Base-by-base conservation (phyloP, 1,140 invertebrate genomes). In the Sinonovacula constricta region DNA sequence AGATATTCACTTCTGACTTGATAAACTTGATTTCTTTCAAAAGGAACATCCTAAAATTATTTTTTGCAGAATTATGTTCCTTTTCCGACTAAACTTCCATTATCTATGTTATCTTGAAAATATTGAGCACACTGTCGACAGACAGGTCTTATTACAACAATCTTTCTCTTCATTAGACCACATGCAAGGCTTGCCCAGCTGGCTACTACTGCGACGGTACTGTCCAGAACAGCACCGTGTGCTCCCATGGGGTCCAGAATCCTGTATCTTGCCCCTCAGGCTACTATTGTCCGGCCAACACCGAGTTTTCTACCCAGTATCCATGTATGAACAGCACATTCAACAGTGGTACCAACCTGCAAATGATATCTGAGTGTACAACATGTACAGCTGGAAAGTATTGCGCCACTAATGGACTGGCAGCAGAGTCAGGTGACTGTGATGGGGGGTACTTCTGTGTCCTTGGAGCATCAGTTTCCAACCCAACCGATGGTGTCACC, bases 151-250 rank as follows among this genome's bases (percentile, higher is more conserved):
- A n/a, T n/a, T n/a, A n/a, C n/a, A n/a, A n/a, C n/a, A n/a, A n/a
- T 78, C 22, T 68, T 57, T 59, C 39, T 45, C 39, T 45, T 7
- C 39, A n/a, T 18, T 18, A 90, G 88, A 59, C 71, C 26, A 51
- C 68, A 24, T 90, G 88, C 65, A 89, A 89, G 51, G 71, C 51
- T 10, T 90, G 88, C 63, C 83, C 84, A 34, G 81, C 79, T 39
- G 85, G 86, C 0, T 89, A 85, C 71, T 90, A 82, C 74, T 90
- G 89, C 79, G 89, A 90, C 80, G 85, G 84, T 26, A 88, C 87
- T 0, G 74, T 88, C 4, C 87, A 89, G 79, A 90, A 88, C 60
- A 69, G 82, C 63, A 85, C 86, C 0, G 72, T 85, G 39, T 89
- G 88, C 65, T 82, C 84, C 3, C 86, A 88, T 80, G 88, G 88